Base-by-base conservation (phyloP, 2,113 vertebrate genomes). In the Syrrhaptes paradoxus region DNA sequence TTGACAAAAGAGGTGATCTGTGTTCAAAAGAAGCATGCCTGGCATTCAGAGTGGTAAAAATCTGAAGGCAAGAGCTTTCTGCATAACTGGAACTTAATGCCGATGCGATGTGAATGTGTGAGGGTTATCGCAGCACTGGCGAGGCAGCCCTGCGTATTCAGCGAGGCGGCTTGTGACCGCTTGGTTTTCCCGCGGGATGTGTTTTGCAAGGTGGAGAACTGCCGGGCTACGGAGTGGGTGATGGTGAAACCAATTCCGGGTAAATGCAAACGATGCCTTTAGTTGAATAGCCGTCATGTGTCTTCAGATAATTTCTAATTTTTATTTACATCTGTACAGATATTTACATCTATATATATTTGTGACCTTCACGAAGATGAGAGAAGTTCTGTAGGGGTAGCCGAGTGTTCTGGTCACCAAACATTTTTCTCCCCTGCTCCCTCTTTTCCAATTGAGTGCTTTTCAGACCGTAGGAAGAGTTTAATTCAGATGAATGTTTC, bases 61-160 rank as follows among this genome's bases (percentile, higher is more conserved):
- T 10, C 24, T 1, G 61, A 17, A 54, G 71, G 49, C 13, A 7
- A 14, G 81, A 38, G 66, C 1, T 31, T 28, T 48, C 51, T 28
- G 93, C 22, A 1, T 11, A 4, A 6, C 34, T 29, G 16, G 38
- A 38, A 14, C 54, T 14, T 6, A 2, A 3, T 3, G 68, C 8
- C 21, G 86, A 1, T 3, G 57, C 36, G 3, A 0, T 10, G 2
- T 11, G 5, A 11, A 1, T 0, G 21, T 0, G 2, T 16, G 2
- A 3, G 67, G 28, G 2, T 9, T 3, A 7, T 43, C 2, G 1
- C 19, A 1, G 54, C 26, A 6, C 4, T 6, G 22, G 83, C 70
- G 19, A 49, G 77, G 46, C 58, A 46, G 89, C 31, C 6, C 34
- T 71, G 25, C 54, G 46, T 4, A 4, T 26, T 31, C 46, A 4